A percentile compares a stretch with the other conserved stretches of the same genome.
phyloP scores from a whole-genome alignment of 2,797 vertebrate species.

The Thaleichthys pacificus region DNA sequence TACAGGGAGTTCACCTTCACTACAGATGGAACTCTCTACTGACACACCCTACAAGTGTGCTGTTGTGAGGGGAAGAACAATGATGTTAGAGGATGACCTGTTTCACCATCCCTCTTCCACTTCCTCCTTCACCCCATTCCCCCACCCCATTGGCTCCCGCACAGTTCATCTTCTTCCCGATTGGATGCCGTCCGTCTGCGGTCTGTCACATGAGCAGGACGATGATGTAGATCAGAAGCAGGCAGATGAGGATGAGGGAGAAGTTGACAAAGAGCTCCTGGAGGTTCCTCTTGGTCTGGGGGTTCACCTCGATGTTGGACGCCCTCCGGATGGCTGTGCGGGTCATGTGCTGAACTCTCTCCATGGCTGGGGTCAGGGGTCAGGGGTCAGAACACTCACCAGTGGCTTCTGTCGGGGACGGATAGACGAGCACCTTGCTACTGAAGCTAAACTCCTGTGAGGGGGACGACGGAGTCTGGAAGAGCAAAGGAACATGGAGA shows the following conservation, averaged over 20 bases:
- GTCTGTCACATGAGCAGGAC: conserved; percentile 83
- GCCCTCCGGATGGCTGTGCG: conserved; percentile 86
- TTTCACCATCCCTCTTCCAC: background rate
- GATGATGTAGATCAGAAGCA: conserved; percentile 89
- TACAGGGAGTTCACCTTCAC: background rate
- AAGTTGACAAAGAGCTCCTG: conserved; percentile 91
- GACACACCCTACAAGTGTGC: background rate
- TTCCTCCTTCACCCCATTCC: background rate
- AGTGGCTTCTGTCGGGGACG: background rate
- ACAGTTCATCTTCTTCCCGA: background rate
- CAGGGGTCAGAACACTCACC: background rate
- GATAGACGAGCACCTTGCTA: background rate
- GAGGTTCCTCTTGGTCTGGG: conserved; percentile 83
- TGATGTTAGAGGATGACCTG: background rate
- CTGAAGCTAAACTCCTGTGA: background rate
- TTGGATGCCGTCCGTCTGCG: background rate
- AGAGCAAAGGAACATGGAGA: background rate
- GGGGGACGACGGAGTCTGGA: background rate
- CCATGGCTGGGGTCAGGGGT: conserved; percentile 72
- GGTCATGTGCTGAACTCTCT: conserved; percentile 87
- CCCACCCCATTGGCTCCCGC: background rate
- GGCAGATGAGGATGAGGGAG: conserved; percentile 89
- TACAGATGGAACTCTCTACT: background rate
- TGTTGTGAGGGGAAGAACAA: background rate
- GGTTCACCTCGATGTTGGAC: conserved; percentile 84